Evolutionary conservation across 2,797 vertebrate genomes (phyloP).

Genomic region (Sylvia borin): DNA sequence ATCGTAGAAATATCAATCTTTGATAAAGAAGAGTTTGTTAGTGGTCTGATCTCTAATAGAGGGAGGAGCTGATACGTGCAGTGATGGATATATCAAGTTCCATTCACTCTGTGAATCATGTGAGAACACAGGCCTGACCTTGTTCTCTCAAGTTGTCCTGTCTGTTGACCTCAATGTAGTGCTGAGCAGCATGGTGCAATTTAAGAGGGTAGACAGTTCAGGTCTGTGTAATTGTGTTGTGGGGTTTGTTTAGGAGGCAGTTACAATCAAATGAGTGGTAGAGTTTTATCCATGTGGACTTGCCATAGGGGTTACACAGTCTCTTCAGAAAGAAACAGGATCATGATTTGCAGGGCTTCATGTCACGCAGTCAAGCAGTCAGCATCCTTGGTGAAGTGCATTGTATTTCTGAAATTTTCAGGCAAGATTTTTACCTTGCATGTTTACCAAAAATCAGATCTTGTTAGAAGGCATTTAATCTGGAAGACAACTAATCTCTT

Average conservation of each 20-base stretch:
- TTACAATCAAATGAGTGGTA: background rate
- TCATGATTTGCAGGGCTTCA: background rate
- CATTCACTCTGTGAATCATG: background rate
- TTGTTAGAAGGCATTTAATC: background rate
- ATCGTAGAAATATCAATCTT: background rate
- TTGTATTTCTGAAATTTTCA: background rate
- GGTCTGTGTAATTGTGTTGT: background rate
- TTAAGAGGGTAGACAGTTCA: background rate
- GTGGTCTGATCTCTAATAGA: background rate
- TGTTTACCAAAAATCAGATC: background rate
- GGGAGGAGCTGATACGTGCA: background rate
- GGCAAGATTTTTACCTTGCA: background rate
- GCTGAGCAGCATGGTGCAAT: background rate
- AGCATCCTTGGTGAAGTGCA: background rate
- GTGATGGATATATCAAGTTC: background rate
- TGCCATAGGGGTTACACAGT: background rate
- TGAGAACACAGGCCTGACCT: background rate
- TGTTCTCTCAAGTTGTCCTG: background rate
- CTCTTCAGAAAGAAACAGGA: background rate
- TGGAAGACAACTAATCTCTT: background rate
- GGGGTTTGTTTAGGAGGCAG: background rate
- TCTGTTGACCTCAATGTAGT: background rate
- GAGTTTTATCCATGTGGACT: background rate
- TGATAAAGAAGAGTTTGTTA: background rate
- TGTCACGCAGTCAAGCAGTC: background rate